phyloP scores from a whole-genome alignment of 1,140 invertebrate species.

The Drosophila willistoni region DNA sequence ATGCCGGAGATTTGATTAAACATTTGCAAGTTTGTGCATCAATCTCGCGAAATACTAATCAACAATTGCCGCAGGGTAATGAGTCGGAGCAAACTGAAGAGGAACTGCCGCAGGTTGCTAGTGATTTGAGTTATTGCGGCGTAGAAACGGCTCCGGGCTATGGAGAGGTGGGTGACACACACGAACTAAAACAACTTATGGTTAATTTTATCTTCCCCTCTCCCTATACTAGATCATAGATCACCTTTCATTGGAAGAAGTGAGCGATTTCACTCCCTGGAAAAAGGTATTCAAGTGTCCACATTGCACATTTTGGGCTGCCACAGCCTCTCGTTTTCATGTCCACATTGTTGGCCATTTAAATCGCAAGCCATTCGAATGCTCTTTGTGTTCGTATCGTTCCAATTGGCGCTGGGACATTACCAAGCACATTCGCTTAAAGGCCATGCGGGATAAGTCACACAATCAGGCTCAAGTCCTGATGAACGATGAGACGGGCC shows the following conservation, averaged over 20 bases:
- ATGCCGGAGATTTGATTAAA: constrained; percentile 51
- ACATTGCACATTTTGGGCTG: constrained; percentile 94
- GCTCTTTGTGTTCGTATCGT: constrained; percentile 95
- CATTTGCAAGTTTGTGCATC: constrained; percentile 50
- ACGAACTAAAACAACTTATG: background rate
- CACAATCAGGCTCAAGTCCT: constrained; percentile 91
- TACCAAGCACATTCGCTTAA: constrained; percentile 96
- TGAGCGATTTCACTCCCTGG: constrained; percentile 76
- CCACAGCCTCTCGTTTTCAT: constrained; percentile 94
- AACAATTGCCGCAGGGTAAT: background rate
- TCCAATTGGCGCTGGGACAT: constrained; percentile 98
- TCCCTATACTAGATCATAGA: constrained; percentile 69
- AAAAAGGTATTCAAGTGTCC: constrained; percentile 94
- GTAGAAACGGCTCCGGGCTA: constrained; percentile 84
- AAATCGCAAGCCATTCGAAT: constrained; percentile 96
- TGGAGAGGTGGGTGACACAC: constrained; percentile 81
- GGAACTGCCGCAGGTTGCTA: constrained; percentile 35
- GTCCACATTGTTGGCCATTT: constrained; percentile 96
- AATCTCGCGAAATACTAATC: constrained; percentile 28
- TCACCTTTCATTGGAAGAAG: constrained; percentile 66
- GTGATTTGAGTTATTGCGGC: constrained; percentile 81
- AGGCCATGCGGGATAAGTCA: constrained; percentile 90
- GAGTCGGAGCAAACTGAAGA: constrained; percentile 52
- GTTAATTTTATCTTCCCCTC: background rate
- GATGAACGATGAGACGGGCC: constrained; percentile 95